Base-by-base conservation (phyloP, 2,113 vertebrate genomes). In the Microcebus murinus region DNA sequence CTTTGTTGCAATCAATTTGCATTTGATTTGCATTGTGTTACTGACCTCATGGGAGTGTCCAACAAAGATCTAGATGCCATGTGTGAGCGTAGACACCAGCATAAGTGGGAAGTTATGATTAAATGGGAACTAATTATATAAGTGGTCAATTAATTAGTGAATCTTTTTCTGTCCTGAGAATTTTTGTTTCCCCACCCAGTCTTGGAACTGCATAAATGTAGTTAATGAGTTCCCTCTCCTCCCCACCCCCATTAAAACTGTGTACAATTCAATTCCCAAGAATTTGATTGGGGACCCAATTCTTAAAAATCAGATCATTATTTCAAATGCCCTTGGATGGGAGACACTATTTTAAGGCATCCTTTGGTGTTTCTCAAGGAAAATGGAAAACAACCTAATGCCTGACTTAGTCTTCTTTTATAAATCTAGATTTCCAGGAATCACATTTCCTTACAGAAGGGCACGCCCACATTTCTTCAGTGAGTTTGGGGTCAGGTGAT, bases 1-100 rank as follows among this genome's bases (percentile, higher is more conserved):
- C 91, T 96, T 70, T 9, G 42, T 55, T 68, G 55, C 48, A 52
- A n/a, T 67, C 42, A 45, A 89, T 96, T 95, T 98, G 85, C 91
- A 94, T 96, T 86, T 82, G 55, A 95, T 96, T 97, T 96, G 67
- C 93, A 94, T 91, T 83, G 59, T 83, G 52, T 94, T 94, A 92
- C 31, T 96, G 67, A 88, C 63, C 82, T 80, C 91, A 20, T 52
- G 89, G 83, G 91, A 84, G 55, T 57, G 83, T 82, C 67, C 85
- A 68, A 9, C 50, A 91, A 94, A 89, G 77, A 91, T 85, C 48
- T 48, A 73, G 31, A 31, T 87, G 55, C 48, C 20, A 13, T 14
- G 20, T 50, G 70, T 67, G 45, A 88, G 77, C 27, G 65, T 29
- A 61, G 31, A 71, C 67, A 74, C 85, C 57, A 63, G 21, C n/a